Conservation (phyloP, 2,888 invertebrate species). For the Fragum sueziense region DNA sequence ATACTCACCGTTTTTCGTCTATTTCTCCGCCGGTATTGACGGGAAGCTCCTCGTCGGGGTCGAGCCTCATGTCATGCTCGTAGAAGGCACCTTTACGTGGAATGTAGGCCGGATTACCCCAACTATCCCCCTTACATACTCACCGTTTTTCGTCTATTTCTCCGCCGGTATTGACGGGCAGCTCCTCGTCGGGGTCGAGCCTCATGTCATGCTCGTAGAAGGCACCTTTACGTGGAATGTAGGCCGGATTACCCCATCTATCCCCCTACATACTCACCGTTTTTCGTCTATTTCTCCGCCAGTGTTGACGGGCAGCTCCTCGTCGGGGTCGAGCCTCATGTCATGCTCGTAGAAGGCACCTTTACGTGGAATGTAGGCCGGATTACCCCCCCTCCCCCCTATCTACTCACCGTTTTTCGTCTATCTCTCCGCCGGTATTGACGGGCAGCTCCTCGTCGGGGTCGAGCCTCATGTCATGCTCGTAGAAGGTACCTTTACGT, state of each 20-base stretch:
- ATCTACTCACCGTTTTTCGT: constrained; percentile 35
- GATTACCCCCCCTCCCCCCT: too few species aligned
- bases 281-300: constrained; percentile 24
- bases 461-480: constrained; percentile 88
- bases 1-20: constrained; percentile 33
- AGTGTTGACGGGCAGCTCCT: not conserved
- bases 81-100: constrained; percentile 98
- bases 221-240: constrained; percentile 96
- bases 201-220: constrained; percentile 95
- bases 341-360: constrained; percentile 99
- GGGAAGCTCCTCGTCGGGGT: constrained; percentile 39
- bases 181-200: constrained; percentile 54
- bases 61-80: constrained; percentile 90
- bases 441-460: constrained; percentile 33
- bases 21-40: not conserved
- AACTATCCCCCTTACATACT: too few species aligned
- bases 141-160: constrained; percentile 35
- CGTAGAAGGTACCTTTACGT: constrained; percentile 97
- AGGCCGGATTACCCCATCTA: constrained; percentile 99
- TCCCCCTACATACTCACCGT: constrained; percentile 25
- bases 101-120: constrained; percentile 99
- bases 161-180: not conserved
- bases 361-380: constrained; percentile 97
- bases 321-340: constrained; percentile 70
- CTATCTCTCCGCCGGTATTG: not conserved